Percentiles rank a stretch among this genome's conserved stretches.
phyloP scores from a whole-genome alignment of 2,888 invertebrate genomes.

The Axea sp. region DNA sequence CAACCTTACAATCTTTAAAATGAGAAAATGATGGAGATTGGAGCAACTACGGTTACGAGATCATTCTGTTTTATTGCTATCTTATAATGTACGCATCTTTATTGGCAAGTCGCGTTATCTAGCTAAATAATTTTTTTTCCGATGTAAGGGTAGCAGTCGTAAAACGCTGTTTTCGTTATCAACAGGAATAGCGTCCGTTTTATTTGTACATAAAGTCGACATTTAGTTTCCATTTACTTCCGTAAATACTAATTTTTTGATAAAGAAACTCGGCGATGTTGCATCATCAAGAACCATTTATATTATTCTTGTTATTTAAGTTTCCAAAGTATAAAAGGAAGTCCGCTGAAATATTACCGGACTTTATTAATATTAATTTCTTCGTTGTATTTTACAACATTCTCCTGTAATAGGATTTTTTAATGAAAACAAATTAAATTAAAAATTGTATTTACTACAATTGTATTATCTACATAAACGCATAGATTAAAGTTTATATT shows the following conservation, averaged over 20 bases:
- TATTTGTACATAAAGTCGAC: constrained; percentile 34
- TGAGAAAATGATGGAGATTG: constrained; percentile 31
- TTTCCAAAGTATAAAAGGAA: background rate
- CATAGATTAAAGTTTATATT: too few species aligned
- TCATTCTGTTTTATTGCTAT: constrained; percentile 32
- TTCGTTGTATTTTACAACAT: too few species aligned
- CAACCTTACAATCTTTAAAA: too few species aligned
- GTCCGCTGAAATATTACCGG: background rate
- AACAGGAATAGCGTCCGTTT: constrained; percentile 24
- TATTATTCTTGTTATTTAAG: background rate
- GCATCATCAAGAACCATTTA: constrained; percentile 32
- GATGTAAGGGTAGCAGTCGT: constrained; percentile 14
- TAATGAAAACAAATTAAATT: too few species aligned
- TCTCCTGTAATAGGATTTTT: too few species aligned
- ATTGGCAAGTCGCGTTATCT: constrained; percentile 30
- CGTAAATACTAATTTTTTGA: constrained; percentile 38
- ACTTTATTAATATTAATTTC: too few species aligned
- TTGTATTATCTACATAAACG: too few species aligned
- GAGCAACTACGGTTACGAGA: constrained; percentile 32
- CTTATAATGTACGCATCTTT: constrained; percentile 41
- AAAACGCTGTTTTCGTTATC: constrained; percentile 35
- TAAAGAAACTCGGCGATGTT: constrained; percentile 15
- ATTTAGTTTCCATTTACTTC: constrained; percentile 29
- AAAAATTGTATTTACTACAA: too few species aligned
- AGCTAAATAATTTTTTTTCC: constrained; percentile 39